A percentile compares a stretch with the other conserved stretches of the same genome.
Conservation (phyloP, 2,113 vertebrate genomes). For the Corythoichthys intestinalis region DNA sequence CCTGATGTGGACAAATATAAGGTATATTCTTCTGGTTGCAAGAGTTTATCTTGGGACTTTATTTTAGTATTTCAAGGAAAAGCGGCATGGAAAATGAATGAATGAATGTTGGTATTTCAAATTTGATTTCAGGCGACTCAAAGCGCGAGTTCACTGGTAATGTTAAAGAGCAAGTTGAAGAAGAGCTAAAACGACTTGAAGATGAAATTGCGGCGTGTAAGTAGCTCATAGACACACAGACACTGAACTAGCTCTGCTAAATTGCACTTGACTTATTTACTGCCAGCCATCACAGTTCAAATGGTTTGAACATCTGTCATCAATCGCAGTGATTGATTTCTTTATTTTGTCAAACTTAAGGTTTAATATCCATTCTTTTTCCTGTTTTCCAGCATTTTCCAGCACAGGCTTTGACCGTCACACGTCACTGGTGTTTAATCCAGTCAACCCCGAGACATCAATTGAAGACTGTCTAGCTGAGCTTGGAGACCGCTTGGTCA, state of each 20-base stretch:
- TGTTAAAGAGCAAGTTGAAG: conserved; percentile 82
- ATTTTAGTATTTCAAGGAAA: too few relatives aligned
- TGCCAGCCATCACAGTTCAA: too few relatives aligned
- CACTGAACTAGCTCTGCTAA: not conserved
- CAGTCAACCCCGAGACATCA: conserved; percentile 81
- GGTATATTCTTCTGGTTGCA: not conserved
- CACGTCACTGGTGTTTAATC: conserved; percentile 86
- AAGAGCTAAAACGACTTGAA: conserved; percentile 82
- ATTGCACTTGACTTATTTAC: not conserved
- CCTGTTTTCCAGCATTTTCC: conserved; percentile 71
- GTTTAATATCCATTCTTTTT: conserved; percentile 2
- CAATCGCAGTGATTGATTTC: too few relatives aligned
- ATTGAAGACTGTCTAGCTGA: conserved; percentile 86
- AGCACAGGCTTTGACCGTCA: conserved; percentile 83
- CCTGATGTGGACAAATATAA: not conserved
- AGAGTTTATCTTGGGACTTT: not conserved
- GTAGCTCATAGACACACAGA: conserved; percentile 23
- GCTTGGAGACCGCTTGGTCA: conserved; percentile 75
- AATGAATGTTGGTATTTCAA: not conserved
- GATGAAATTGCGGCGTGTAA: conserved; percentile 85
- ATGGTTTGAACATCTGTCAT: too few relatives aligned
- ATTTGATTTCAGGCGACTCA: conserved; percentile 51
- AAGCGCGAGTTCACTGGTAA: conserved; percentile 67
- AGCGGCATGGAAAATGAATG: not conserved
- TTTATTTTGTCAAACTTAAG: too few relatives aligned